Conservation (phyloP, 1,140 invertebrate genomes). For the Chironomus striatipennis region DNA sequence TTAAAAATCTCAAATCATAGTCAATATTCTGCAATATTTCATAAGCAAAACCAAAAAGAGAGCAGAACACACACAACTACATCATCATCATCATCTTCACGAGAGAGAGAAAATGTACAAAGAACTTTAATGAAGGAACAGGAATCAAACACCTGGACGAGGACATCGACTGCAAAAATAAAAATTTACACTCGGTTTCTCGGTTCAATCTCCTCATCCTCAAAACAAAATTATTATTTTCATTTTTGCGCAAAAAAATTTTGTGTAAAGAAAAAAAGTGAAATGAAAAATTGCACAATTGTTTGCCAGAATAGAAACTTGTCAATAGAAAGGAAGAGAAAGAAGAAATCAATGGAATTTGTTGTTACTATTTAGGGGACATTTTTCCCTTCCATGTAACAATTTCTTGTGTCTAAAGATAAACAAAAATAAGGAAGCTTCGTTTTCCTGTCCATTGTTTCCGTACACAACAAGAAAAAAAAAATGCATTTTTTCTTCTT, state of each 20-base stretch:
- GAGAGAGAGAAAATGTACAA: background rate
- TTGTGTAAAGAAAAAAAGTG: too few relatives aligned
- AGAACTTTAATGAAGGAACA: conserved; percentile 8
- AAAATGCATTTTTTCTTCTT: too few relatives aligned
- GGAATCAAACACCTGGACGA: conserved; percentile 5
- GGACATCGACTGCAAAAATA: background rate
- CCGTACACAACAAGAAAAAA: too few relatives aligned
- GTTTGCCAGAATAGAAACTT: background rate
- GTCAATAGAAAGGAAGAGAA: background rate
- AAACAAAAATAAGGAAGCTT: background rate
- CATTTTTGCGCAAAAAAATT: too few relatives aligned
- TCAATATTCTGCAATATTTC: too few relatives aligned
- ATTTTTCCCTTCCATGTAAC: background rate
- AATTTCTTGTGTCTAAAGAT: background rate
- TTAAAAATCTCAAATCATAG: too few relatives aligned
- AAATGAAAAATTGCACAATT: too few relatives aligned
- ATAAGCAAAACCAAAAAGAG: background rate
- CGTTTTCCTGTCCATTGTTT: background rate
- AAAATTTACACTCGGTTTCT: background rate
- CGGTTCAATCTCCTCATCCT: background rate
- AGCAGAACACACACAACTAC: background rate
- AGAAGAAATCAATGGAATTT: background rate
- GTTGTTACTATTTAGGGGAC: background rate
- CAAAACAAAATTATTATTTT: too few relatives aligned
- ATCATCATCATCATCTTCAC: too few relatives aligned